Evolutionary conservation across 1,140 invertebrate genomes (phyloP), one percentile per base, ranked within the genome.

Genomic region (Eueides isabella): DNA sequence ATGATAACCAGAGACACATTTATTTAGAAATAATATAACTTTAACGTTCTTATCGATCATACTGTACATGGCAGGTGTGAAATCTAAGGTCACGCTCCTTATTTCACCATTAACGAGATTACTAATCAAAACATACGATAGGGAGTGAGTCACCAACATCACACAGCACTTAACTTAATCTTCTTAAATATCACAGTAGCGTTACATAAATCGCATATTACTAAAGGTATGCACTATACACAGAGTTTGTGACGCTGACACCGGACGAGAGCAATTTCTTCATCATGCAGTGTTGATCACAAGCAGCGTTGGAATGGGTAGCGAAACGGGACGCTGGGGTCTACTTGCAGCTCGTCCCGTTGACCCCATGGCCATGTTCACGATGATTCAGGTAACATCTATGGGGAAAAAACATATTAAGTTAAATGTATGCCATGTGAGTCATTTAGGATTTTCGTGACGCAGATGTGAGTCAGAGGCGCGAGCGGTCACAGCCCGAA

Each of bases 121-220:
- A 64, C 44, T 76, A 74, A 76, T 79, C 74, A 73, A 75, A 69
- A 80, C 78, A 73, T 63, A 78, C 80, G 78, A 75, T 79, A 83
- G 70, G 66, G 76, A 73, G 72, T 89, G 85, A 90, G 77, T 90
- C 89, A 89, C 35, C 35, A 67, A 70, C 63, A 61, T 41, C 35
- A 75, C 68, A 78, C 79, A 78, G 41, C 73, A 80, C 70, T 78
- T 84, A 82, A 87, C 81, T 85, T 88, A 89, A 88, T 84, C 82
- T 77, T 84, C 79, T 87, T 87, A 90, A 89, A 90, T 92, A 92
- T 92, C 90, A 92, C 90, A 92, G 90, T 88, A 83, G 82, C 80
- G 84, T 87, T 87, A 87, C 80, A 85, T 87, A 84, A 82, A 78
- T 64, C 72, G 71, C 68, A 55, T 76, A 79, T 72, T 67, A 75